phyloP scores from a whole-genome alignment of 2,888 invertebrate genomes.

The Dryobota labecula region DNA sequence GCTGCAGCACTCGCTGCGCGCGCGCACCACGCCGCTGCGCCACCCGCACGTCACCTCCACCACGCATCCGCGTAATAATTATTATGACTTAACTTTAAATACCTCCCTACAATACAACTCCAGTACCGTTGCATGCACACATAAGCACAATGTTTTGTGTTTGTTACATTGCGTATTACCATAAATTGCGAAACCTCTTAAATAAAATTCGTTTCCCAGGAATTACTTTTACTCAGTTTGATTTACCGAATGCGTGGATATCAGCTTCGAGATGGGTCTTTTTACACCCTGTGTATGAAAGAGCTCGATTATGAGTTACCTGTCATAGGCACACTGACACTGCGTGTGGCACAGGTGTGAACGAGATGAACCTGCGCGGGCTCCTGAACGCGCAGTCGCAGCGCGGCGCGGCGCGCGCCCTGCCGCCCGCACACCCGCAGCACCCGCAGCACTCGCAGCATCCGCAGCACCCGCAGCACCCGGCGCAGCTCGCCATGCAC shows the following conservation, averaged over 20 bases:
- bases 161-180: not conserved
- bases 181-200: not conserved
- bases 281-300: not conserved
- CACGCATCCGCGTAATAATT: conserved; percentile 5
- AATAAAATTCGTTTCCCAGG: not conserved
- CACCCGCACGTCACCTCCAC: conserved; percentile 87
- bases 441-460: conserved; percentile 65
- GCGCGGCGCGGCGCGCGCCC: conserved; percentile 61
- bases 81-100: too few relatives aligned
- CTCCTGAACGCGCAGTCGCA: conserved; percentile 81
- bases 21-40: too few relatives aligned
- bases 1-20: too few relatives aligned
- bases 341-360: conserved; percentile 77
- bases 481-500: conserved; percentile 75
- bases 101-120: too few relatives aligned
- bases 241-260: not conserved
- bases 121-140: not conserved
- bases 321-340: too few relatives aligned
- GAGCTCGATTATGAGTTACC: not conserved
- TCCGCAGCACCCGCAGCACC: conserved; percentile 61
- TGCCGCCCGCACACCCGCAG: conserved; percentile 60
- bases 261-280: not conserved
- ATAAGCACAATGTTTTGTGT: not conserved
- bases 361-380: conserved; percentile 87
- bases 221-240: not conserved